A percentile compares a stretch with the other conserved stretches of the same genome.
Conservation (phyloP, 1,140 invertebrate species). For the Schlechtendalia chinensis region DNA sequence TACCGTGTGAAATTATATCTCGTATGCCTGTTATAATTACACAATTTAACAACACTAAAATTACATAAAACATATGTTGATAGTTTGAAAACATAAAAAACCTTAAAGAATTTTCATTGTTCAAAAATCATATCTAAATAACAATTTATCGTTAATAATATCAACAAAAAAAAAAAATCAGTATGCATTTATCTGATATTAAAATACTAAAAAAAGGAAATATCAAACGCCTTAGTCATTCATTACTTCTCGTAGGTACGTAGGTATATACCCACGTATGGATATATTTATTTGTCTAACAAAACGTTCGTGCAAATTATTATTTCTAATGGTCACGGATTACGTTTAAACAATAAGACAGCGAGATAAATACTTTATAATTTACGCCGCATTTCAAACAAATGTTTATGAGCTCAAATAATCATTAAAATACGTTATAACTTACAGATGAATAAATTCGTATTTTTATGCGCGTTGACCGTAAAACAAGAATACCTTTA, state of each 20-base stretch:
- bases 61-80: background rate
- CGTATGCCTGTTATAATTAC: background rate
- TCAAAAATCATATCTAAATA: no score
- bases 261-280: background rate
- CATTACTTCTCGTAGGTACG: no score
- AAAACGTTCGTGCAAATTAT: no score
- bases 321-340: conserved; percentile 1
- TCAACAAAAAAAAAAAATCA: no score
- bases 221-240: no score
- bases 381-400: background rate
- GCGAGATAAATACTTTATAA: background rate
- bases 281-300: background rate
- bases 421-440: background rate
- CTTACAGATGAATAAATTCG: background rate
- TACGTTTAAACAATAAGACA: background rate
- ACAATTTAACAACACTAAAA: background rate
- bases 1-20: conserved; percentile 3
- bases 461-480: conserved; percentile 8
- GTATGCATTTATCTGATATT: no score
- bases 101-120: background rate
- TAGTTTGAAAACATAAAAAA: background rate
- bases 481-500: conserved; percentile 3
- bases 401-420: background rate
- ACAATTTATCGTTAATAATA: no score
- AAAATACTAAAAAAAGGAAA: no score